Percentiles rank a stretch among this genome's conserved stretches.
Evolutionary conservation across 2,797 vertebrate genomes (phyloP).

Genomic region (Meda fulgida): DNA sequence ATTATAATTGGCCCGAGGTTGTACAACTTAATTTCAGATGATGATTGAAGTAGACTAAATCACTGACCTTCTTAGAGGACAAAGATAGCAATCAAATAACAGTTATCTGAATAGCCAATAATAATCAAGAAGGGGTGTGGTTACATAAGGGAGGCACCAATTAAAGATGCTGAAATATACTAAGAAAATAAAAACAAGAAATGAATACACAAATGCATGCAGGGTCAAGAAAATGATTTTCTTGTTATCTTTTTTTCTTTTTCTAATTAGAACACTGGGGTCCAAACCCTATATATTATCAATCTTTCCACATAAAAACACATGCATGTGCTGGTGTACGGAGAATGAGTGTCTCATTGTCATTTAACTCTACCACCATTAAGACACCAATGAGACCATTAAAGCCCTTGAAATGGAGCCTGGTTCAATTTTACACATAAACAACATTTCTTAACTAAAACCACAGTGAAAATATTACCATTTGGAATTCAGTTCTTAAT

Average conservation of each 20-base stretch:
- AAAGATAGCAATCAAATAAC: neutral
- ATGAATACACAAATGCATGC: neutral
- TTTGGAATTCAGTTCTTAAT: constrained; percentile 67
- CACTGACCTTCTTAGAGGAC: constrained; percentile 17
- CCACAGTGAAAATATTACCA: constrained; percentile 60
- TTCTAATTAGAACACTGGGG: neutral
- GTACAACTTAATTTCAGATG: constrained; percentile 20
- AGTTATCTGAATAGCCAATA: neutral
- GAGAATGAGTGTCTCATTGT: neutral
- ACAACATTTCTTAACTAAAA: constrained; percentile 46
- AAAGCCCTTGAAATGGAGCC: constrained; percentile 9
- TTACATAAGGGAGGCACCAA: neutral
- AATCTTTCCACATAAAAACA: neutral
- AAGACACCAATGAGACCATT: neutral
- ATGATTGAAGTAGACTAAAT: constrained; percentile 7
- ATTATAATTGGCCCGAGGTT: constrained; percentile 18
- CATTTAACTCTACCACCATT: neutral
- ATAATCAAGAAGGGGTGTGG: neutral
- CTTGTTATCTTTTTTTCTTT: neutral
- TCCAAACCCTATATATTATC: neutral
- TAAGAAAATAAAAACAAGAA: constrained; percentile 1
- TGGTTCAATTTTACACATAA: neutral
- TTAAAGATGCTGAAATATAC: neutral
- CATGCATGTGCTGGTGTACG: neutral
- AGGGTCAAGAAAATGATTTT: neutral